Evolutionary conservation across 2,797 vertebrate species (phyloP).

Genomic region (Mus caroli): DNA sequence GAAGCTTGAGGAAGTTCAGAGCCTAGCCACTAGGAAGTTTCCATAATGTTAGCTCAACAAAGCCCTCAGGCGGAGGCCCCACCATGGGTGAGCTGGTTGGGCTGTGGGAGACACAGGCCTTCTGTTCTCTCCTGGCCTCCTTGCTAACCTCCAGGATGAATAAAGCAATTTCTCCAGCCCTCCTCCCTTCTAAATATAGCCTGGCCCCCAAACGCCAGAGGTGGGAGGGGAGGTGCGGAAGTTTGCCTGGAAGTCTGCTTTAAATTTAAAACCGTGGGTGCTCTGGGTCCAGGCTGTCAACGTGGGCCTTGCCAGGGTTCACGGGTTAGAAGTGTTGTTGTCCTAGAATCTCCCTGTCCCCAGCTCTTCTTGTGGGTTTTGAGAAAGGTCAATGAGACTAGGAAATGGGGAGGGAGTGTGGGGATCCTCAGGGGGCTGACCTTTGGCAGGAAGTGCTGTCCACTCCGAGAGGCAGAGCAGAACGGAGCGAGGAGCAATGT

Average conservation of each 20-base stretch:
- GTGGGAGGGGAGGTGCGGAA: neutral
- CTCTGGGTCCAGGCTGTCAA: neutral
- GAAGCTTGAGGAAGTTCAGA: neutral
- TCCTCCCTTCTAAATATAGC: conserved; percentile 55
- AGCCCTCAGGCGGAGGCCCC: neutral
- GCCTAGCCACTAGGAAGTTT: neutral
- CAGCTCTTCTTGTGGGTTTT: neutral
- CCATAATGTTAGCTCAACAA: neutral
- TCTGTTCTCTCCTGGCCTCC: neutral
- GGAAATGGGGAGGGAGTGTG: neutral
- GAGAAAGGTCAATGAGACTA: neutral
- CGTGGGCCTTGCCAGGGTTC: neutral
- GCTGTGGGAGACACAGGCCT: neutral
- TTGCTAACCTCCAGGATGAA: conserved; percentile 6
- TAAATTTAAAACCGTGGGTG: neutral
- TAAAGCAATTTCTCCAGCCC: neutral
- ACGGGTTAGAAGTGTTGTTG: neutral
- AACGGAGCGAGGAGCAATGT: neutral
- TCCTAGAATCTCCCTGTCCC: neutral
- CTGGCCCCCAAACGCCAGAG: neutral
- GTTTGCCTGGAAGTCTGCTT: neutral
- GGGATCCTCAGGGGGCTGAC: neutral
- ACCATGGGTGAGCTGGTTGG: neutral
- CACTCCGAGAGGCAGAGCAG: neutral
- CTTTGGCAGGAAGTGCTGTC: neutral